Evolutionary conservation across 2,888 invertebrate genomes (phyloP).

Genomic region (Lydus trimaculatus): DNA sequence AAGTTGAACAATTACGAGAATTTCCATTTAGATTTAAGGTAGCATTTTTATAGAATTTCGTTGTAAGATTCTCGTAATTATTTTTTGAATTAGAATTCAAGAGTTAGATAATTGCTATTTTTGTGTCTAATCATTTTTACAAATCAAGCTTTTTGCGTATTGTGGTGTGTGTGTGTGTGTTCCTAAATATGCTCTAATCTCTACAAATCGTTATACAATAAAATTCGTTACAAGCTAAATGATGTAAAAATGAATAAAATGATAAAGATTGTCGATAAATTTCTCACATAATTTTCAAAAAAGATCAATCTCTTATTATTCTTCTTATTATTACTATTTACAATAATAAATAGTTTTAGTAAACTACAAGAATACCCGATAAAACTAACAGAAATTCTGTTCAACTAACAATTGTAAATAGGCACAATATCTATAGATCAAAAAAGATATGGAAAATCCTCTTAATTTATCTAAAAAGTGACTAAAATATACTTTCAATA

Average conservation of each 20-base stretch:
- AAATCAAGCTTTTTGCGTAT: constrained; percentile 1
- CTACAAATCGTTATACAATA: constrained; percentile 21
- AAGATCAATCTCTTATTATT: background rate
- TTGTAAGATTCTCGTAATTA: background rate
- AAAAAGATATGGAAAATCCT: constrained; percentile 27
- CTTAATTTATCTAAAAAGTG: constrained; percentile 22
- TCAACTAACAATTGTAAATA: constrained; percentile 22
- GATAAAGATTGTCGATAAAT: constrained; percentile 31
- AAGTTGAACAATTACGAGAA: background rate
- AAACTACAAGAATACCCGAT: constrained; percentile 5
- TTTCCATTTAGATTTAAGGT: background rate
- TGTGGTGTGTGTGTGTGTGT: background rate
- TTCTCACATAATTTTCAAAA: background rate
- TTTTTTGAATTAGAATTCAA: background rate
- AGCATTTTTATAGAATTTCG: background rate
- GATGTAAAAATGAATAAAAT: background rate
- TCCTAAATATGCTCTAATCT: constrained; percentile 12
- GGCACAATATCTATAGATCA: constrained; percentile 40
- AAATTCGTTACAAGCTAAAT: constrained; percentile 30
- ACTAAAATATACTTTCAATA: constrained; percentile 28
- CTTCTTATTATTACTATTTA: background rate
- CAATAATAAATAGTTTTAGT: background rate
- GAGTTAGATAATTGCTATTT: background rate
- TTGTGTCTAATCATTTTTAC: background rate
- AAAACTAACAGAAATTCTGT: constrained; percentile 13